Conservation (phyloP, 2,888 invertebrate genomes). For the Cryptus viduatorius region DNA sequence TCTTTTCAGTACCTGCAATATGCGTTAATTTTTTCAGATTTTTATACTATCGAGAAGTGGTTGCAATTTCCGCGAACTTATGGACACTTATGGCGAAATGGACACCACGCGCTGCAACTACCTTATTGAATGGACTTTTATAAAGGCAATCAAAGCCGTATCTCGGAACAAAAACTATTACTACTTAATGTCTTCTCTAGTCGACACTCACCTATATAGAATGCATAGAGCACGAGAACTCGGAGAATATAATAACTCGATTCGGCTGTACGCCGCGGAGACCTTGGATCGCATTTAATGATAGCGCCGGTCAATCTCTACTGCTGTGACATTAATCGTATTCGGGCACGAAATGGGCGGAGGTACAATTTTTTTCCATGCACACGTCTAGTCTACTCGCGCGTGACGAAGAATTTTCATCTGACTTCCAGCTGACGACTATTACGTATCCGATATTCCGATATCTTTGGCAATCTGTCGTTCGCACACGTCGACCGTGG, state of each 20-base stretch:
- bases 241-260: slow-evolving; percentile 1
- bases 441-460: background rate
- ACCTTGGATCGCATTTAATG: slow-evolving; percentile 59
- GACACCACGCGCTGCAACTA: no score
- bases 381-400: background rate
- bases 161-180: no score
- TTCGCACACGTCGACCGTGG: background rate
- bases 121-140: background rate
- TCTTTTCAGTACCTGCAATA: no score
- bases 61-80: no score
- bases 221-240: background rate
- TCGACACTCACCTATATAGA: background rate
- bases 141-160: background rate
- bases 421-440: background rate
- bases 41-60: no score
- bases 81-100: no score
- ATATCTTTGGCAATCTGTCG: background rate
- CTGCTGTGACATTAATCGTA: slow-evolving; percentile 47
- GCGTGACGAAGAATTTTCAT: background rate
- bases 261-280: slow-evolving; percentile 26
- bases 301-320: slow-evolving; percentile 45
- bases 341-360: slow-evolving; percentile 22
- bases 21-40: no score
- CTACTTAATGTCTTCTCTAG: background rate
- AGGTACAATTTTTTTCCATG: slow-evolving; percentile 11